These are phyloP conservation scores for Nylanderia fulva DNA, from an alignment of 1,140 invertebrate genomes.

Conservation along the genomic window DNA sequence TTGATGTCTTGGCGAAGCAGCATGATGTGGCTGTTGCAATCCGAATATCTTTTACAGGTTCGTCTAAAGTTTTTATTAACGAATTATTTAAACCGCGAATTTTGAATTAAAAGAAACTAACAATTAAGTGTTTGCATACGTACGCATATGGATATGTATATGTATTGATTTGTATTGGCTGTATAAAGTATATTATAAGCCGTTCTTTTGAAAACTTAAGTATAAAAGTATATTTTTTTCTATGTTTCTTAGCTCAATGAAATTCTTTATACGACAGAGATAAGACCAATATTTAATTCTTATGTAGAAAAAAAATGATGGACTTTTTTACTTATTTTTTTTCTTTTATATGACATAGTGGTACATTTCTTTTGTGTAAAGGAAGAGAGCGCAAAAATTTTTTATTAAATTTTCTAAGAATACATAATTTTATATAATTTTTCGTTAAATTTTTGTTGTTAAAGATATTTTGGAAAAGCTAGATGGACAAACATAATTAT, in stretches of 20 bases:
- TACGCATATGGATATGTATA: not conserved
- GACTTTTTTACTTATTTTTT: not conserved
- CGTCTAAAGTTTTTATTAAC: slow-evolving; percentile 14
- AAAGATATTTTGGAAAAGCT: not conserved
- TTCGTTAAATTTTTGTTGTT: not conserved
- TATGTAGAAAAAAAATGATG: not conserved
- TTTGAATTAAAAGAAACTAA: not conserved
- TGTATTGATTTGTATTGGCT: not conserved
- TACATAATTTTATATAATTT: slow-evolving; percentile 22
- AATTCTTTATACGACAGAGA: not conserved
- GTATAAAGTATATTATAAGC: not conserved
- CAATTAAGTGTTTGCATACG: not conserved
- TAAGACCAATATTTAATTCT: not conserved
- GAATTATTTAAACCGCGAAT: not conserved
- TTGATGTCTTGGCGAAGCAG: slow-evolving; percentile 62
- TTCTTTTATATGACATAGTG: not conserved
- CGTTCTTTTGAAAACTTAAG: slow-evolving; percentile 5
- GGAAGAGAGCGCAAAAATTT: not conserved
- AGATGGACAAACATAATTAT: not conserved
- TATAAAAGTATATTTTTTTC: not conserved
- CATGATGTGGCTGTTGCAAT: slow-evolving; percentile 66
- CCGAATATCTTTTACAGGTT: slow-evolving; percentile 21
- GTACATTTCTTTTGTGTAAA: slow-evolving; percentile 10
- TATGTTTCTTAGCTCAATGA: not conserved
- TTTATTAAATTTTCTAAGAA: not conserved